phyloP scores from a whole-genome alignment of 2,888 invertebrate species.

The Cinara cedri region DNA sequence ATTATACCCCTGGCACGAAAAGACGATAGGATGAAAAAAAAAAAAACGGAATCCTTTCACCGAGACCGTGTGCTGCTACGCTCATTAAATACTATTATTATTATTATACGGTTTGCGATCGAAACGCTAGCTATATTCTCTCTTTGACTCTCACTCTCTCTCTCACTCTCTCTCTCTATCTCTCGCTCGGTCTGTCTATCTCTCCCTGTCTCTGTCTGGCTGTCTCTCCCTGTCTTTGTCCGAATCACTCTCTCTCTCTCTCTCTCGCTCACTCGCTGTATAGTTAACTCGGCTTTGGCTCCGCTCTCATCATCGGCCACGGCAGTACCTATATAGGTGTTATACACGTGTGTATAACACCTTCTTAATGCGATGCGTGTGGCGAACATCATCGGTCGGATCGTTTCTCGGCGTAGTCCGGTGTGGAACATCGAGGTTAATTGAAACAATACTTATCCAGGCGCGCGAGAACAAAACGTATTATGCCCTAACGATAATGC shows the following conservation, averaged over 20 bases:
- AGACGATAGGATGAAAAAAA: constrained; percentile 9
- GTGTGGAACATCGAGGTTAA: constrained; percentile 26
- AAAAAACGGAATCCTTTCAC: constrained; percentile 48
- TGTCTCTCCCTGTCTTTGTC: background rate
- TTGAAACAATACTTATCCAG: constrained; percentile 12
- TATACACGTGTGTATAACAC: background rate
- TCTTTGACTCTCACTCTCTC: background rate
- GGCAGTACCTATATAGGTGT: background rate
- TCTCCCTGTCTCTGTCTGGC: background rate
- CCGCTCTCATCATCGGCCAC: background rate
- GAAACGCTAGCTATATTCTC: constrained; percentile 34
- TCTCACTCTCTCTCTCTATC: background rate
- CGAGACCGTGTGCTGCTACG: constrained; percentile 41
- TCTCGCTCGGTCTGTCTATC: background rate
- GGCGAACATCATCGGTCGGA: background rate
- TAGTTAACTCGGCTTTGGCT: background rate
- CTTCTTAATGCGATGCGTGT: constrained; percentile 14
- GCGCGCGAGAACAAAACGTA: background rate
- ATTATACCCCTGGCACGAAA: constrained; percentile 4
- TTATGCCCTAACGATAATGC: no score
- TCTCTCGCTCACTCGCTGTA: no score
- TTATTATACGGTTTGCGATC: constrained; percentile 43
- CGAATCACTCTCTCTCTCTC: background rate
- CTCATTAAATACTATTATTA: constrained; percentile 53
- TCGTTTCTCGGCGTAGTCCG: background rate